Conservation (phyloP, 2,888 invertebrate species). For the Saturnia japonica region DNA sequence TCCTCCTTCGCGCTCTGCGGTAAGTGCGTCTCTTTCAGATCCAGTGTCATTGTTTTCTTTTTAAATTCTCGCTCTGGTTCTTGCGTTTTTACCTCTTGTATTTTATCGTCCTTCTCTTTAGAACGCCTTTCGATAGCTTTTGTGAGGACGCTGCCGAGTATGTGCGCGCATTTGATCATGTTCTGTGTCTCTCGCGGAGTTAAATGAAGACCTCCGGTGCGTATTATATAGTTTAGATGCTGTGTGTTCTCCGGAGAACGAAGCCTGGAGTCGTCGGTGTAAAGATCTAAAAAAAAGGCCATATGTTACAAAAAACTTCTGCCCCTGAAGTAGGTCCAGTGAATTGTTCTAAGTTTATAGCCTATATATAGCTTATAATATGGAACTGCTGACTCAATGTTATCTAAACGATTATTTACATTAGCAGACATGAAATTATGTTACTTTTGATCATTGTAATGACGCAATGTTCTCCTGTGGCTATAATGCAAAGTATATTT, state of each 20-base stretch:
- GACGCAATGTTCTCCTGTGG: too few species aligned
- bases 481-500: too few species aligned
- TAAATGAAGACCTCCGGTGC: slow-evolving; percentile 63
- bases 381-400: too few species aligned
- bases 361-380: too few species aligned
- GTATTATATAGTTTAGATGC: slow-evolving; percentile 57
- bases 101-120: slow-evolving; percentile 41
- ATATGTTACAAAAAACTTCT: neutral
- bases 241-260: slow-evolving; percentile 61
- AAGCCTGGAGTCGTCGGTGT: slow-evolving; percentile 52
- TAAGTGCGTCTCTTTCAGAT: slow-evolving; percentile 61
- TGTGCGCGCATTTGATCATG: slow-evolving; percentile 72
- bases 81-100: slow-evolving; percentile 34
- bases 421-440: too few species aligned
- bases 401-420: too few species aligned
- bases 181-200: slow-evolving; percentile 69
- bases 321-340: too few species aligned
- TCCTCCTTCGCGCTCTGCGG: slow-evolving; percentile 53
- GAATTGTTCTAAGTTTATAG: too few species aligned
- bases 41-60: slow-evolving; percentile 62
- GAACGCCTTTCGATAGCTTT: slow-evolving; percentile 66
- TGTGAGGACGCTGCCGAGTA: slow-evolving; percentile 62
- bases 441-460: too few species aligned
- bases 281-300: slow-evolving; percentile 50
- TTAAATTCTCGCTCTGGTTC: slow-evolving; percentile 40